These are phyloP conservation scores for Thalassarche chlororhynchos DNA, from an alignment of 2,113 vertebrate genomes.

Conservation along the genomic window DNA sequence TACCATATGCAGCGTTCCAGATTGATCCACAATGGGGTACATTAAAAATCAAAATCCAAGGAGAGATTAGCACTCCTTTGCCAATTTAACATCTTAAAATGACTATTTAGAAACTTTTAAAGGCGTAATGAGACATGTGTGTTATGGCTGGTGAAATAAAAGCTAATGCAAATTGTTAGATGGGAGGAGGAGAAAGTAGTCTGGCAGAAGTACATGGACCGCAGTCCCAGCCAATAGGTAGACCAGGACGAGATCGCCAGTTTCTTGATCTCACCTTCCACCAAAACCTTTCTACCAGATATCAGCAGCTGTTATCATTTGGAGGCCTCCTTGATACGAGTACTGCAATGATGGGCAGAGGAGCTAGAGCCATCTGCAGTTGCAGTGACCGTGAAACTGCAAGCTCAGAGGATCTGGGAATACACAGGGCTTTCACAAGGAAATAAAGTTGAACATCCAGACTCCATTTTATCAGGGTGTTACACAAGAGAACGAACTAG, in stretches of 20 bases:
- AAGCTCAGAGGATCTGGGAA: background rate
- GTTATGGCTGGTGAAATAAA: background rate
- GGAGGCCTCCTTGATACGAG: background rate
- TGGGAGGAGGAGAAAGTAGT: background rate
- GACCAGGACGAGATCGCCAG: background rate
- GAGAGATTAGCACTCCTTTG: background rate
- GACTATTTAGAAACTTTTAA: background rate
- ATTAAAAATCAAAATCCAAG: slow-evolving; percentile 12
- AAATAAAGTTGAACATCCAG: background rate
- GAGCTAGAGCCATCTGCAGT: background rate
- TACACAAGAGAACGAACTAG: background rate
- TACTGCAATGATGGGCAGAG: no score
- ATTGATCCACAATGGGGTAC: slow-evolving; percentile 9
- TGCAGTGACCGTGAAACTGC: background rate
- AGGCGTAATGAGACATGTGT: background rate
- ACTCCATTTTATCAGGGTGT: background rate
- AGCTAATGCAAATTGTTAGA: background rate
- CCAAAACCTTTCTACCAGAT: no score
- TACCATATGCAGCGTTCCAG: slow-evolving; percentile 9
- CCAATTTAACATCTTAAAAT: background rate
- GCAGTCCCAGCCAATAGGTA: background rate
- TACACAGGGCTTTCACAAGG: background rate
- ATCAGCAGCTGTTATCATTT: background rate
- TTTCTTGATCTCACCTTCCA: background rate
- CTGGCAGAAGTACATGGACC: background rate